These are phyloP conservation scores for Enteromius paludinosus DNA, from an alignment of 2,797 vertebrate species.

Conservation along the genomic window DNA sequence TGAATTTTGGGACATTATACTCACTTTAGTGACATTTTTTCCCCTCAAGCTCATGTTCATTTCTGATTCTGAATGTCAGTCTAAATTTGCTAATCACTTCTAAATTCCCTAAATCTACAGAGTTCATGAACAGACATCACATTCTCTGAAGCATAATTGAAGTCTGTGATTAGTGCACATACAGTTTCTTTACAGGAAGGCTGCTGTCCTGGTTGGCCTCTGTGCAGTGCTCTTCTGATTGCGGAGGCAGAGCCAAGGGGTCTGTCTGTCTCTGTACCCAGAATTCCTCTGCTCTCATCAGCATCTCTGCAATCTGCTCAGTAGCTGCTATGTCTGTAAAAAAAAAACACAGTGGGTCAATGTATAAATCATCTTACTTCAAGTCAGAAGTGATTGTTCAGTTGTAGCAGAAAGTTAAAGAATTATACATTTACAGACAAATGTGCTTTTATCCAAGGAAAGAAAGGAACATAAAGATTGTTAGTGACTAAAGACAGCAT, in stretches of 20 bases:
- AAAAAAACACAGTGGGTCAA: not conserved
- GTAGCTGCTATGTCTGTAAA: constrained; percentile 85
- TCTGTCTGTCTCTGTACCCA: constrained; percentile 84
- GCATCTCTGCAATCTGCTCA: constrained; percentile 84
- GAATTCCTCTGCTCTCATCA: constrained; percentile 85
- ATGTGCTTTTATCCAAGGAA: not conserved
- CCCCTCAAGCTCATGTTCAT: not conserved
- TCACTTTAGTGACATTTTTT: not conserved
- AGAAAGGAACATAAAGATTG: not conserved
- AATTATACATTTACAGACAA: not conserved
- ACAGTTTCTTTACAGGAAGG: constrained; percentile 86
- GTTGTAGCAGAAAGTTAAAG: not conserved
- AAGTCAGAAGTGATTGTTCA: not conserved
- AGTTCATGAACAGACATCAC: not conserved
- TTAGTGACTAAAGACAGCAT: constrained; percentile 20
- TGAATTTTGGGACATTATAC: not conserved
- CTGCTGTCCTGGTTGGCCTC: constrained; percentile 80
- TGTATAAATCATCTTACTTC: not conserved
- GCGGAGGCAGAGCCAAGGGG: constrained; percentile 69
- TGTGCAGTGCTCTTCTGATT: constrained; percentile 83
- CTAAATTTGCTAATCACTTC: not conserved
- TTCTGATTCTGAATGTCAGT: not conserved
- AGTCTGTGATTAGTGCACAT: constrained; percentile 63
- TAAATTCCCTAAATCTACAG: not conserved
- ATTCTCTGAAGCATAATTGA: not conserved